Conservation (phyloP, 1,140 invertebrate genomes). For the Lucilia cuprina region DNA sequence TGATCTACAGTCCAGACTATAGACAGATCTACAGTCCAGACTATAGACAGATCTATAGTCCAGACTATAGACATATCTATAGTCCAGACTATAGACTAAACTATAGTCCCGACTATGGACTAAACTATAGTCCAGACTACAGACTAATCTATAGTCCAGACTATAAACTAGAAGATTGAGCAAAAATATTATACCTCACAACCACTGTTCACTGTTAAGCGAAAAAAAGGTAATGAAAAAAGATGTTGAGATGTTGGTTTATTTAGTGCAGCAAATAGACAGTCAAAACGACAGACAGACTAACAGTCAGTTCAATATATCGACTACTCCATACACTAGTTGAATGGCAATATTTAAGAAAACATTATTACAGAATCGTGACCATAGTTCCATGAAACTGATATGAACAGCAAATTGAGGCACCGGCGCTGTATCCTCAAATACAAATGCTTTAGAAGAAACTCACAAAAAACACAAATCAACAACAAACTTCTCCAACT, state of each 20-base stretch:
- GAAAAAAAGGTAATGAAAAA: neutral
- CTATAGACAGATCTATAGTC: too few species aligned
- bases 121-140: too few species aligned
- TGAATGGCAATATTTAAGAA: constrained; percentile 53
- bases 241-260: constrained; percentile 9
- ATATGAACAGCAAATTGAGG: constrained; percentile 50
- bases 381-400: constrained; percentile 63
- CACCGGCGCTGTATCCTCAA: constrained; percentile 37
- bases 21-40: too few species aligned
- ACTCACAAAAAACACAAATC: neutral
- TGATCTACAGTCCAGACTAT: too few species aligned
- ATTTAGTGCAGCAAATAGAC: neutral
- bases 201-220: constrained; percentile 38
- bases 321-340: neutral
- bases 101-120: too few species aligned
- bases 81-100: too few species aligned
- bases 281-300: neutral
- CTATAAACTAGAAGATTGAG: too few species aligned
- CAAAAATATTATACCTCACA: too few species aligned
- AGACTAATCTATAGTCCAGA: too few species aligned
- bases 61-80: too few species aligned
- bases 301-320: neutral
- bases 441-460: neutral
- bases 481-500: neutral
- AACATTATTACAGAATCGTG: constrained; percentile 63